phyloP scores from a whole-genome alignment of 2,888 invertebrate species.

The Myopa tessellatipennis region DNA sequence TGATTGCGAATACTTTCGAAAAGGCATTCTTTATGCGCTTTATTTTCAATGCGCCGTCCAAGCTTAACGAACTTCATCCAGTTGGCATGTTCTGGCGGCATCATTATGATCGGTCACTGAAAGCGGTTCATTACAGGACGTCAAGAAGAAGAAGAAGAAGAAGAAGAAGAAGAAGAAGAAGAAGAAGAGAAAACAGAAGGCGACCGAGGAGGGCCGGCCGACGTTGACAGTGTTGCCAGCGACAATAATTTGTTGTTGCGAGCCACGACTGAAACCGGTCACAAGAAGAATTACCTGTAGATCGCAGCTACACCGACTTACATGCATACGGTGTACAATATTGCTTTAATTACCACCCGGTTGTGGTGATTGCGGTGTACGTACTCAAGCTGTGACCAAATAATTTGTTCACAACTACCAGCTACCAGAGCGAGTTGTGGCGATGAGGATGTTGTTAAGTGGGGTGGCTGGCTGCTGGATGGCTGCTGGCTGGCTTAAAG shows the following conservation, averaged over 20 bases:
- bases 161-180: not conserved
- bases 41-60: not conserved
- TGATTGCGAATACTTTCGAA: constrained; percentile 35
- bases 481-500: not conserved
- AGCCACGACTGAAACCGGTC: constrained; percentile 26
- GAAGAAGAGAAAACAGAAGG: not conserved
- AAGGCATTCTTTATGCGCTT: constrained; percentile 25
- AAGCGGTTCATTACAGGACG: constrained; percentile 8
- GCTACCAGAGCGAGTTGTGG: not conserved
- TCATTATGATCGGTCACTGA: constrained; percentile 23
- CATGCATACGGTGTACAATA: not conserved
- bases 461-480: too few relatives aligned
- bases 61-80: constrained; percentile 24
- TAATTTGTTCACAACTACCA: constrained; percentile 16
- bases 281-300: not conserved
- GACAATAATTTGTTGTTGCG: constrained; percentile 31
- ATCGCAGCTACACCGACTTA: not conserved
- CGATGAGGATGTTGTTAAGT: not conserved
- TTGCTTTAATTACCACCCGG: constrained; percentile 30
- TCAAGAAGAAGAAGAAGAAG: not conserved
- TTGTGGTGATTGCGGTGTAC: not conserved
- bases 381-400: constrained; percentile 13
- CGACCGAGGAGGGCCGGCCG: not conserved
- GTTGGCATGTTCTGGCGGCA: constrained; percentile 19
- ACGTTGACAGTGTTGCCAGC: not conserved